phyloP scores from a whole-genome alignment of 2,797 vertebrate species.

The Hippoglossus hippoglossus region DNA sequence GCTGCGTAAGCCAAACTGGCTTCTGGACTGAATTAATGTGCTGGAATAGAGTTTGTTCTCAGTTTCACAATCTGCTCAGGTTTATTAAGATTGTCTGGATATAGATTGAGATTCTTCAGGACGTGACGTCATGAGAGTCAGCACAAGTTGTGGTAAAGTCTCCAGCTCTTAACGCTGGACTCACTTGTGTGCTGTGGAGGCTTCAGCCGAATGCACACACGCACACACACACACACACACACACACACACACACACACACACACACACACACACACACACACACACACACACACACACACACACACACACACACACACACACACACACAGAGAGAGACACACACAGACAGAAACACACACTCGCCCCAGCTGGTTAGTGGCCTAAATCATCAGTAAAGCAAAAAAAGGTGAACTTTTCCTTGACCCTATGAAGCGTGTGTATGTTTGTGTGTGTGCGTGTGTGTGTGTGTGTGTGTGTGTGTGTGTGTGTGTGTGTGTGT shows the following conservation, averaged over 20 bases:
- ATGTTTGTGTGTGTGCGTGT: constrained; percentile 8
- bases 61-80: too few species aligned
- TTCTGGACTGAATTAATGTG: too few species aligned
- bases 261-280: constrained; percentile 19
- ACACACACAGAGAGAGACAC: too few species aligned
- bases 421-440: background rate
- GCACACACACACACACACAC: background rate
- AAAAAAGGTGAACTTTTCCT: constrained; percentile 39
- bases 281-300: background rate
- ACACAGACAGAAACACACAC: constrained; percentile 14
- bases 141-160: too few species aligned
- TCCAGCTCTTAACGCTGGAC: too few species aligned
- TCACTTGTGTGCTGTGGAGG: too few species aligned
- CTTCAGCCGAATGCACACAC: too few species aligned
- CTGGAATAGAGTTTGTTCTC: too few species aligned
- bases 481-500: constrained; percentile 10
- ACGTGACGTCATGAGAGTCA: too few species aligned
- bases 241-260: constrained; percentile 21
- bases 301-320: background rate
- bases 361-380: constrained; percentile 56
- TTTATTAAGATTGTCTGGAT: too few species aligned
- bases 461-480: constrained; percentile 14
- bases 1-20: too few species aligned
- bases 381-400: constrained; percentile 58
- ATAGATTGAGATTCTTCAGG: too few species aligned